Conservation (phyloP, 2,113 vertebrate species). For the Ploceus nigricollis region DNA sequence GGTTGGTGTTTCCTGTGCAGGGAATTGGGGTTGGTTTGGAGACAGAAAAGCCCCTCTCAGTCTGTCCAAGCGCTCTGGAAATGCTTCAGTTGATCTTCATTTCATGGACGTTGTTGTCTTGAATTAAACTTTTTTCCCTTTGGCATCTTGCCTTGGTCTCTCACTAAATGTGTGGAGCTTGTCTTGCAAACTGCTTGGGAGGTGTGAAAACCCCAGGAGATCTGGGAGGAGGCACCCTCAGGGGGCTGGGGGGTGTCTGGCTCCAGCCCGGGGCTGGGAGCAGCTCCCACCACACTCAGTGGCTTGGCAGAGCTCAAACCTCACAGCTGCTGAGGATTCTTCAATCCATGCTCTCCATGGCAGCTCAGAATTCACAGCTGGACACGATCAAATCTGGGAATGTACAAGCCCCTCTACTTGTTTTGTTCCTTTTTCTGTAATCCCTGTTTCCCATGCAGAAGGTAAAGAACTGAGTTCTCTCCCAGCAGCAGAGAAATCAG, state of each 20-base stretch:
- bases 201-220: neutral
- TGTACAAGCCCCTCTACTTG: neutral
- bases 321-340: neutral
- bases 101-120: slow-evolving; percentile 31
- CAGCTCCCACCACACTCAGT: neutral
- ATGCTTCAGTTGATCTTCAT: slow-evolving; percentile 7
- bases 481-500: neutral
- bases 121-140: slow-evolving; percentile 53
- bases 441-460: neutral
- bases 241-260: neutral
- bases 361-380: neutral
- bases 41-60: neutral
- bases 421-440: neutral
- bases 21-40: neutral
- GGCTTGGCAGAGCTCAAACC: neutral
- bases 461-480: neutral
- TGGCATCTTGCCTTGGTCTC: neutral
- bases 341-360: neutral
- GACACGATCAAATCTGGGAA: neutral
- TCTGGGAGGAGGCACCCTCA: neutral
- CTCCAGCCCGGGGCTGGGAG: neutral
- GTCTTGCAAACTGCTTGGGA: neutral
- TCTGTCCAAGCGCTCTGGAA: slow-evolving; percentile 7
- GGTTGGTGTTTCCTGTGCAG: neutral
- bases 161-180: neutral